Evolutionary conservation across 2,113 vertebrate species (phyloP), one percentile per base, ranked within the genome.

Genomic region (Cavia porcellus): DNA sequence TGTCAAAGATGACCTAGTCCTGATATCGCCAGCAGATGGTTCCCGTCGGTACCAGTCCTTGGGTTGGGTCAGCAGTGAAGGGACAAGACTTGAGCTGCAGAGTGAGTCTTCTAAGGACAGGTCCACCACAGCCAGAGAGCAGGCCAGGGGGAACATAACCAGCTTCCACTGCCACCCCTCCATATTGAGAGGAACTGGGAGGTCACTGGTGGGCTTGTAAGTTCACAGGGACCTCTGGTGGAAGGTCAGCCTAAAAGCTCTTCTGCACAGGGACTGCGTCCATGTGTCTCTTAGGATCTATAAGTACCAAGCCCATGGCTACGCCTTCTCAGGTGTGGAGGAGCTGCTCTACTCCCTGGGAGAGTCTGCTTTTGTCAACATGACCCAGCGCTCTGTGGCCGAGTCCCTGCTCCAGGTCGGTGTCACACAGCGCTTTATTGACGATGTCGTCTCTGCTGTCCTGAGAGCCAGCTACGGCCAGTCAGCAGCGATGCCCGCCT

Each of bases 241-340:
- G 5, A 79, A 6, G 32, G 52, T 50, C 79, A 38, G 38, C 57
- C 72, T 0, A 8, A 50, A 90, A 38, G 45, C 55, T 55, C 45
- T 61, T 66, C 12, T 85, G 61, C 59, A 68, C 32, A 32, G 38
- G 61, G 52, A 55, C n/a, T 24, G 13, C 70, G 47, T 92, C 66
- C 13, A 0, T 25, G 0, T 95, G 72, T 96, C 57, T 70, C 92
- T 38, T 93, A 99, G 99, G 98, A 99, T 99, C 97, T 99, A 99
- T 97, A 99, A 99, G 98, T 99, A 99, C 98, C 99, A 99, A 98
- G 99, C 99, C 0, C 99, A 99, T 0, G 99, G 99, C 81, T 99
- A 99, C 0, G 99, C 99, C 66, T 99, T 99, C 98, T 99, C 99
- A 72, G 99, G 99, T 0, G 99, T 99, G 96, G 99, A 99, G 97